Evolutionary conservation across 2,888 invertebrate species (phyloP).

Genomic region (Chloroclystis v-ata): DNA sequence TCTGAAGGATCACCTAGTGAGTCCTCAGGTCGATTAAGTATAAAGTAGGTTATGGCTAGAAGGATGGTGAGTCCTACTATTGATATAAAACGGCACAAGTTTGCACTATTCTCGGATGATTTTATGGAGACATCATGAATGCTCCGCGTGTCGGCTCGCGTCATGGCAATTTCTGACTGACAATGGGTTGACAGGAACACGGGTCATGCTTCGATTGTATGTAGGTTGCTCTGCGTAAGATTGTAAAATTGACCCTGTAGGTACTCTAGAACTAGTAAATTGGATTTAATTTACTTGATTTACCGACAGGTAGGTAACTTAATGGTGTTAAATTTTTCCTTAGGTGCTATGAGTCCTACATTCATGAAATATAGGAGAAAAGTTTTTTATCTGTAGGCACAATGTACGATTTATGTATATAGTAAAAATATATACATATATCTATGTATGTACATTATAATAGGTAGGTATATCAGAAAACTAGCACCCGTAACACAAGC

Average conservation of each 20-base stretch:
- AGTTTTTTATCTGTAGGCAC: too few relatives aligned
- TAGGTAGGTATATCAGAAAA: too few relatives aligned
- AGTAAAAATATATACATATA: too few relatives aligned
- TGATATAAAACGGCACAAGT: conserved; percentile 47
- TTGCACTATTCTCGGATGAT: conserved; percentile 48
- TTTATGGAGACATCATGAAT: conserved; percentile 49
- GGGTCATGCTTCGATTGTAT: conserved; percentile 22
- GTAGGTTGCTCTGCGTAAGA: conserved; percentile 40
- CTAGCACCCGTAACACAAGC: too few relatives aligned
- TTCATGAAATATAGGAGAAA: too few relatives aligned
- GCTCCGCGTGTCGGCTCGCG: conserved; percentile 57
- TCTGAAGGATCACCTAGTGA: conserved; percentile 57
- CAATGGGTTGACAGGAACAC: conserved; percentile 32
- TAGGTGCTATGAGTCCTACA: too few relatives aligned
- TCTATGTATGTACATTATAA: too few relatives aligned
- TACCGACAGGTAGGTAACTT: neutral
- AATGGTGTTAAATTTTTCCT: neutral
- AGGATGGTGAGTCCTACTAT: conserved; percentile 40
- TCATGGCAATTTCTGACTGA: conserved; percentile 68
- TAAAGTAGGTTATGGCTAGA: conserved; percentile 43
- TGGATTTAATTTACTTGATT: conserved; percentile 28
- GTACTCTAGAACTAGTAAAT: conserved; percentile 30
- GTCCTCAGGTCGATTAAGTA: conserved; percentile 43
- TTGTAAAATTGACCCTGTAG: conserved; percentile 60
- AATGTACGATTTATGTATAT: too few relatives aligned